phyloP scores from a whole-genome alignment of 2,797 vertebrate species.

The Chelmon rostratus region DNA sequence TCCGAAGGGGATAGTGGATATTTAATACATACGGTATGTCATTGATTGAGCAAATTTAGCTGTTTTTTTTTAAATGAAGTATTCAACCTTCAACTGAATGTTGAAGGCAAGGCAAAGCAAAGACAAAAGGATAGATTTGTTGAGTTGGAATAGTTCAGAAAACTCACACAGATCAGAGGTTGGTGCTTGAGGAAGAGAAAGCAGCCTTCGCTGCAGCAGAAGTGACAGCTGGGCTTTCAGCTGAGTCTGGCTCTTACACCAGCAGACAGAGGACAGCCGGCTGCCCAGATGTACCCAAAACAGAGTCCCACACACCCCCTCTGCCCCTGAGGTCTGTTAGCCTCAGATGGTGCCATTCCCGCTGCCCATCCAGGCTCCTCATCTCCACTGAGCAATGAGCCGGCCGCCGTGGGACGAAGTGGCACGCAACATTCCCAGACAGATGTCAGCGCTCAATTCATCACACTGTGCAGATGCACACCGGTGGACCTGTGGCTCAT shows the following conservation, averaged over 20 bases:
- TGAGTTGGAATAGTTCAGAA: slow-evolving; percentile 3
- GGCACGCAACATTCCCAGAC: slow-evolving; percentile 45
- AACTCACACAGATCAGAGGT: slow-evolving; percentile 11
- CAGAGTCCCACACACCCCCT: slow-evolving; percentile 50
- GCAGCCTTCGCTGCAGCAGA: slow-evolving; percentile 20
- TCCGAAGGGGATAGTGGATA: background rate
- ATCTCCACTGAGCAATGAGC: slow-evolving; percentile 68
- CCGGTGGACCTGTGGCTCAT: slow-evolving; percentile 53
- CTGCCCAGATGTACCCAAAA: slow-evolving; percentile 68
- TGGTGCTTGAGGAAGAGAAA: slow-evolving; percentile 18
- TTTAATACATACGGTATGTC: background rate
- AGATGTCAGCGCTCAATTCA: slow-evolving; percentile 68
- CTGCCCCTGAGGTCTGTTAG: slow-evolving; percentile 60
- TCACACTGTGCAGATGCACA: slow-evolving; percentile 59
- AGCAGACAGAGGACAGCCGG: slow-evolving; percentile 62
- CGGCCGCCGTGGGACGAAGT: slow-evolving; percentile 37
- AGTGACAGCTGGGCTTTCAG: slow-evolving; percentile 74
- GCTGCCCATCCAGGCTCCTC: slow-evolving; percentile 42
- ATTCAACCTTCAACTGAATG: background rate
- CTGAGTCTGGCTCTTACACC: slow-evolving; percentile 62
- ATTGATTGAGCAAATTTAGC: background rate
- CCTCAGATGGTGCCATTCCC: slow-evolving; percentile 68
- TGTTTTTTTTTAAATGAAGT: background rate
- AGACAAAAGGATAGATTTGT: background rate
- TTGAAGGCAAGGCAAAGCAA: background rate